These are phyloP conservation scores for Lepidochrysops patricia DNA, from an alignment of 2,888 invertebrate species.

Conservation along the genomic window DNA sequence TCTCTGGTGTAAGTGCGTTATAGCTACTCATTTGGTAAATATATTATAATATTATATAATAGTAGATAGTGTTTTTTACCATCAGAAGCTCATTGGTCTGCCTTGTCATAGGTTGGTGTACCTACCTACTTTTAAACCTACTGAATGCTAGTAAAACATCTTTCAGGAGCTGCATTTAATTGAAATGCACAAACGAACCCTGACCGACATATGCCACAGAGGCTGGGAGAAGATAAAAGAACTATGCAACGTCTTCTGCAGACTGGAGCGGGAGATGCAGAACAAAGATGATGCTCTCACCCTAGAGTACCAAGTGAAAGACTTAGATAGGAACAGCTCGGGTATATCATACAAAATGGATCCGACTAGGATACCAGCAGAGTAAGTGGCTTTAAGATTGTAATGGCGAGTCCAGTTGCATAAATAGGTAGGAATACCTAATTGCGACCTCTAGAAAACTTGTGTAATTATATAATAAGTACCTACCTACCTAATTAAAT, in stretches of 20 bases:
- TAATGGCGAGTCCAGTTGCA: too few species aligned
- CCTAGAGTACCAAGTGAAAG: conserved; percentile 83
- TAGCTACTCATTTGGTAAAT: too few species aligned
- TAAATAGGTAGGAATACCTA: too few species aligned
- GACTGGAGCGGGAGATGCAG: conserved; percentile 80
- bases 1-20: too few species aligned
- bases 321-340: conserved; percentile 82
- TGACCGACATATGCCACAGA: conserved; percentile 62
- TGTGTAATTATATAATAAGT: too few species aligned
- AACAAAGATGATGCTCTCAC: conserved; percentile 88
- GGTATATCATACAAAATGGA: conserved; percentile 89
- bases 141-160: neutral
- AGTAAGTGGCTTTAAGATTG: too few species aligned
- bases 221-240: conserved; percentile 88
- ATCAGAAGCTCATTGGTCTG: too few species aligned
- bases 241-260: conserved; percentile 81
- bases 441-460: too few species aligned
- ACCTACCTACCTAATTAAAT: too few species aligned
- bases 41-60: too few species aligned
- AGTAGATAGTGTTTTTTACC: too few species aligned
- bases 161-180: conserved; percentile 62
- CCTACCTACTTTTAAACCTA: neutral
- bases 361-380: conserved; percentile 81
- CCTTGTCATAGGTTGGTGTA: too few species aligned
- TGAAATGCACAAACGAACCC: conserved; percentile 59